phyloP scores from a whole-genome alignment of 2,888 invertebrate species.

The Hartigia nigra region DNA sequence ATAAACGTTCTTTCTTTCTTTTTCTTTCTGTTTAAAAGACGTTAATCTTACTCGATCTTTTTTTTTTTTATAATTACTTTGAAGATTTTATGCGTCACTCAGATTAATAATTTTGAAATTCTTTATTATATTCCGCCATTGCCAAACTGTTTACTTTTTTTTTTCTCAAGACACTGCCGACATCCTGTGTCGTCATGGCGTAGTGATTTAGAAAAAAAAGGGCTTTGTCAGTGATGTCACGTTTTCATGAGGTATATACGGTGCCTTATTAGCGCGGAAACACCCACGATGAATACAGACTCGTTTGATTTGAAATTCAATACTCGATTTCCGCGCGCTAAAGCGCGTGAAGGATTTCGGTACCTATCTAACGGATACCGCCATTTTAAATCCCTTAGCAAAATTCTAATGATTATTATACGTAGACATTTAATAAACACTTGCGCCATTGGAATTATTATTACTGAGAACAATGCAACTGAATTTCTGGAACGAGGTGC shows the following conservation, averaged over 20 bases:
- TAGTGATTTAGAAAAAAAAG: background rate
- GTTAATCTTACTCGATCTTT: too few species aligned
- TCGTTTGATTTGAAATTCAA: background rate
- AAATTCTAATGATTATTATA: background rate
- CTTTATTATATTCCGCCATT: background rate
- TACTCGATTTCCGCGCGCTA: background rate
- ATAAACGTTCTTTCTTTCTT: too few species aligned
- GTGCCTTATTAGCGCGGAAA: slow-evolving; percentile 3
- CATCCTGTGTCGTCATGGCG: slow-evolving; percentile 3
- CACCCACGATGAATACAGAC: slow-evolving; percentile 5
- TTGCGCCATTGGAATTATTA: background rate
- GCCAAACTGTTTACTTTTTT: background rate
- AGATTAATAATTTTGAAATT: background rate
- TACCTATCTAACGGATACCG: background rate
- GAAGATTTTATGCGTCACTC: too few species aligned
- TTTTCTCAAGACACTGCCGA: background rate
- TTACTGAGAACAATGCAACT: background rate
- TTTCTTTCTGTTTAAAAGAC: too few species aligned
- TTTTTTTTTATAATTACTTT: background rate
- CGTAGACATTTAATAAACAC: background rate
- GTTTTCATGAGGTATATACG: slow-evolving; percentile 1
- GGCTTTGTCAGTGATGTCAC: background rate
- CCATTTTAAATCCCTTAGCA: background rate
- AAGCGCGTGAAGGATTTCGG: background rate
- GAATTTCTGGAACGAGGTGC: background rate